phyloP scores from a whole-genome alignment of 2,113 vertebrate genomes.

The Numenius arquata region DNA sequence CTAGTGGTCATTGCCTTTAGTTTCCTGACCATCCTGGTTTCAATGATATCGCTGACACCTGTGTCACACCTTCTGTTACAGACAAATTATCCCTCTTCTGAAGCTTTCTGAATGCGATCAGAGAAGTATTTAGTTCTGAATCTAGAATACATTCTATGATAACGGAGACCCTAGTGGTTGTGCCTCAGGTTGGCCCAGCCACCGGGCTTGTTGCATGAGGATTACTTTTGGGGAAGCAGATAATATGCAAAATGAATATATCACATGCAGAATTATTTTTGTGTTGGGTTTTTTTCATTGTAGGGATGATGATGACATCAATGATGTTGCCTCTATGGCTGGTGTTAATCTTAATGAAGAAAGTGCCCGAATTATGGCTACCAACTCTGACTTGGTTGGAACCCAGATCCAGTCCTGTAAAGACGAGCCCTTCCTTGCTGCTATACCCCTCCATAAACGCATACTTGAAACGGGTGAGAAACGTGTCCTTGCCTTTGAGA shows the following conservation, averaged over 20 bases:
- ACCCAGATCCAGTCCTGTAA: slow-evolving; percentile 85
- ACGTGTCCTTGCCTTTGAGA: background rate
- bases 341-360: slow-evolving; percentile 88
- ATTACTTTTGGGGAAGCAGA: background rate
- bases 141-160: background rate
- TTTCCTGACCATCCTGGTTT: background rate
- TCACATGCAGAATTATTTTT: background rate
- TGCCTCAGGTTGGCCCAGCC: background rate
- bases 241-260: background rate
- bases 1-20: background rate
- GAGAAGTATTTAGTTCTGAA: background rate
- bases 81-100: background rate
- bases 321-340: slow-evolving; percentile 87
- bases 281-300: background rate
- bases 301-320: slow-evolving; percentile 90
- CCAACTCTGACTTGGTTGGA: slow-evolving; percentile 85
- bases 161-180: background rate
- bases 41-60: background rate
- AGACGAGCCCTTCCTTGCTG: slow-evolving; percentile 86
- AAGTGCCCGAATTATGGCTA: slow-evolving; percentile 84
- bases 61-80: background rate
- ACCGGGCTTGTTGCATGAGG: background rate
- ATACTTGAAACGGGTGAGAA: slow-evolving; percentile 84
- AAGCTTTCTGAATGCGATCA: background rate
- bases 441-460: slow-evolving; percentile 80